These are phyloP conservation scores for Neodon shergylaensis DNA, from an alignment of 2,113 vertebrate genomes.

Conservation along the genomic window DNA sequence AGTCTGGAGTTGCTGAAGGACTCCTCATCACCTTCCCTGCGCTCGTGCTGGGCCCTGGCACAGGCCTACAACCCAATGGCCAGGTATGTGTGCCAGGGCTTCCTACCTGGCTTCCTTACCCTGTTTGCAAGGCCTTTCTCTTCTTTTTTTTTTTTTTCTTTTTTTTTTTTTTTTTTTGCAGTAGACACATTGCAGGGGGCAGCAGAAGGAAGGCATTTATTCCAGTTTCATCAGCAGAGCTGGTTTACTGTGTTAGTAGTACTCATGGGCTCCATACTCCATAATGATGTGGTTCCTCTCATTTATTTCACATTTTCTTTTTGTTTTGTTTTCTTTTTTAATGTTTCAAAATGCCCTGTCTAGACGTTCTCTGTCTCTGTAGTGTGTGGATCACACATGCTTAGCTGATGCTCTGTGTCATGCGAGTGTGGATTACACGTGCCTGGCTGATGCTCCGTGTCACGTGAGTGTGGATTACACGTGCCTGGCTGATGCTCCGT, in stretches of 20 bases:
- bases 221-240: not conserved
- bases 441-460: not conserved
- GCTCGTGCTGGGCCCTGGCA: conserved; percentile 98
- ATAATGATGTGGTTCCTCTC: conserved; percentile 4
- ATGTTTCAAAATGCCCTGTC: not conserved
- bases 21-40: conserved; percentile 96
- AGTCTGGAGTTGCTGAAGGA: conserved; percentile 98
- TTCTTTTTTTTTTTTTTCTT: not conserved
- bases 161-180: too few relatives aligned
- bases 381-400: not conserved
- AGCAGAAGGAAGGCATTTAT: not conserved
- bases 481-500: not conserved
- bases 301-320: conserved; percentile 18
- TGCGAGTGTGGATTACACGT: not conserved
- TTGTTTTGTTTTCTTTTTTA: conserved; percentile 37
- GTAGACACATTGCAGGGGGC: too few relatives aligned
- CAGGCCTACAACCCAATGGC: conserved; percentile 99
- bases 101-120: not conserved
- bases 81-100: conserved; percentile 85
- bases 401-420: not conserved
- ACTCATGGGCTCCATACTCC: not conserved
- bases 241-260: not conserved
- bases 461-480: not conserved
- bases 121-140: not conserved
- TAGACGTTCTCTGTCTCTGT: not conserved